These are phyloP conservation scores for Acronicta leporina DNA, from an alignment of 2,888 invertebrate genomes.

Conservation along the genomic window DNA sequence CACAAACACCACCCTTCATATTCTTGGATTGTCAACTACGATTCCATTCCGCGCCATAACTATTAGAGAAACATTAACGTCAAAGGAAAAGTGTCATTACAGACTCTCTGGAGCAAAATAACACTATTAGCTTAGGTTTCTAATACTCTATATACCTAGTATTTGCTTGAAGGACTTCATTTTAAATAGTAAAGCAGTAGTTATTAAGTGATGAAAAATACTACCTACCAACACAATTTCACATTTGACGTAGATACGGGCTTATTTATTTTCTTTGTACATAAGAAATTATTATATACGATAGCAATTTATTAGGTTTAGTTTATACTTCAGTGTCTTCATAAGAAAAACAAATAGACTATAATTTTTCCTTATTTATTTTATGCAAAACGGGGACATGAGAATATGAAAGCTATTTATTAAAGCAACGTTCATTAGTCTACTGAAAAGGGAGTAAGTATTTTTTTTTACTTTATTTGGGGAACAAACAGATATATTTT, in stretches of 20 bases:
- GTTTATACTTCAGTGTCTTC: constrained; percentile 13
- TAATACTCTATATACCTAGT: neutral
- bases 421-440: constrained; percentile 18
- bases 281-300: constrained; percentile 19
- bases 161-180: neutral
- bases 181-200: constrained; percentile 1
- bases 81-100: no score
- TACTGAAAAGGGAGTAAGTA: no score
- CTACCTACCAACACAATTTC: neutral
- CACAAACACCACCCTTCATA: no score
- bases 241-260: neutral
- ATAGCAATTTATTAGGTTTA: constrained; percentile 32
- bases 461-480: no score
- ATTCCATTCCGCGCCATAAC: no score
- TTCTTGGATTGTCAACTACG: no score
- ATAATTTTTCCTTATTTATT: constrained; percentile 27
- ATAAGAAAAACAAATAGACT: constrained; percentile 25
- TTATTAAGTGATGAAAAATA: neutral
- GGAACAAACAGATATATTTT: no score
- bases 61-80: no score
- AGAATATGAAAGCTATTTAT: constrained; percentile 19
- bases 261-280: constrained; percentile 6
- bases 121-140: no score
- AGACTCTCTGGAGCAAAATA: no score
- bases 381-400: constrained; percentile 19